Conservation (phyloP, 2,888 invertebrate species). For the Scaptomyza cyrtandrae region DNA sequence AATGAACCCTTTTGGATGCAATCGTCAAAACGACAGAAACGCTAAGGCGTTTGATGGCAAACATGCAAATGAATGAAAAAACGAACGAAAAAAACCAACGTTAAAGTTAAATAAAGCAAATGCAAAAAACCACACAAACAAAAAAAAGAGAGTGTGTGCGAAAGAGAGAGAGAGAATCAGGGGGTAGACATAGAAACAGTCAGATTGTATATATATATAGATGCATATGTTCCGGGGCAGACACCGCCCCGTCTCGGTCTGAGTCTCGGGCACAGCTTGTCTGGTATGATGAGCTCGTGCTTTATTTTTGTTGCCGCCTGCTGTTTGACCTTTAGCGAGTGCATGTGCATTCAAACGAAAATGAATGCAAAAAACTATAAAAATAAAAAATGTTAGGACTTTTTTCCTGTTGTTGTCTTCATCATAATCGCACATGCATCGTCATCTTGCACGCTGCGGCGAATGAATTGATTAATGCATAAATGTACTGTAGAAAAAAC, state of each 20-base stretch:
- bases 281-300: slow-evolving; percentile 51
- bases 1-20: slow-evolving; percentile 58
- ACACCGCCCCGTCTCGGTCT: slow-evolving; percentile 53
- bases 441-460: slow-evolving; percentile 49
- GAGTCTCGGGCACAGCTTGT: slow-evolving; percentile 37
- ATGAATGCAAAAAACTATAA: slow-evolving; percentile 4
- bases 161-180: neutral
- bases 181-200: neutral
- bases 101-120: slow-evolving; percentile 36
- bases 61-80: slow-evolving; percentile 77
- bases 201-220: slow-evolving; percentile 4
- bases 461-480: slow-evolving; percentile 65
- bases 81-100: slow-evolving; percentile 34
- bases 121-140: slow-evolving; percentile 44
- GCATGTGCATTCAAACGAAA: slow-evolving; percentile 59
- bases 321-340: slow-evolving; percentile 71
- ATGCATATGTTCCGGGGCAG: slow-evolving; percentile 17
- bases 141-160: neutral
- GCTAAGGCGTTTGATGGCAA: slow-evolving; percentile 49
- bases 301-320: slow-evolving; percentile 37
- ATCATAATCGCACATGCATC: slow-evolving; percentile 43
- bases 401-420: slow-evolving; percentile 1
- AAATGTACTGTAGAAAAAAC: slow-evolving; percentile 29
- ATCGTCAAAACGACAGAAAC: slow-evolving; percentile 28
- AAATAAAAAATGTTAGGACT: slow-evolving; percentile 27